A percentile compares a stretch with the other conserved stretches of the same genome.
Evolutionary conservation across 2,113 vertebrate genomes (phyloP).

Genomic region (Varanus komodoensis): DNA sequence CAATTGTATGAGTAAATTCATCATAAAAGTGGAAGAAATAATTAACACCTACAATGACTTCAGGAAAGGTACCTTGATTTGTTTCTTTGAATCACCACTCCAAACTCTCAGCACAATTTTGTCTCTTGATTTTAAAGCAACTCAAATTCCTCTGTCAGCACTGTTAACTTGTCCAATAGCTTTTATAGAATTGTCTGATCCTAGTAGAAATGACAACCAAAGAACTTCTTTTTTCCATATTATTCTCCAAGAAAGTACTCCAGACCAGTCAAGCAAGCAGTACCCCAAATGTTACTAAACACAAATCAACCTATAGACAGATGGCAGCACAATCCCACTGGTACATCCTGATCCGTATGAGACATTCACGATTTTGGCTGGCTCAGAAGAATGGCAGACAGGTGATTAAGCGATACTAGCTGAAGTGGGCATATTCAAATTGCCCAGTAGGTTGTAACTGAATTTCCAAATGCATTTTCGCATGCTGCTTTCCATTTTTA

Average conservation of each 20-base stretch:
- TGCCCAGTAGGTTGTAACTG: background rate
- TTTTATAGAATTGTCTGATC: slow-evolving; percentile 25
- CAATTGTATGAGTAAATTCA: slow-evolving; percentile 33
- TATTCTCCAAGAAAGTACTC: background rate
- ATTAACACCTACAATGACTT: background rate
- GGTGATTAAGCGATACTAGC: background rate
- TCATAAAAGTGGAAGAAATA: slow-evolving; percentile 42
- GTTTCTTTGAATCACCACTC: background rate
- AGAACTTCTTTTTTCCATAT: background rate
- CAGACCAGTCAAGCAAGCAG: background rate
- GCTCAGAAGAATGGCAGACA: background rate
- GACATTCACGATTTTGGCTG: background rate
- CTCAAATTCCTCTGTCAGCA: background rate
- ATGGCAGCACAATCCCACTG: background rate
- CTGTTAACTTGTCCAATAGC: background rate
- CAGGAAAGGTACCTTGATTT: slow-evolving; percentile 4
- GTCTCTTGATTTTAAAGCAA: background rate
- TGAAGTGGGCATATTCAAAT: background rate
- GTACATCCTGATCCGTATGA: background rate
- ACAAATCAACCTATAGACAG: background rate
- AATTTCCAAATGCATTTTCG: background rate
- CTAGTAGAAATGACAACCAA: background rate
- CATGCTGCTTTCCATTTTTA: background rate
- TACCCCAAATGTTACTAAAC: background rate
- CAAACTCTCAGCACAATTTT: slow-evolving; percentile 12